These are phyloP conservation scores for Zoanthus solanderi DNA, from an alignment of 92 coral and sea anemone genomes.

Conservation along the genomic window DNA sequence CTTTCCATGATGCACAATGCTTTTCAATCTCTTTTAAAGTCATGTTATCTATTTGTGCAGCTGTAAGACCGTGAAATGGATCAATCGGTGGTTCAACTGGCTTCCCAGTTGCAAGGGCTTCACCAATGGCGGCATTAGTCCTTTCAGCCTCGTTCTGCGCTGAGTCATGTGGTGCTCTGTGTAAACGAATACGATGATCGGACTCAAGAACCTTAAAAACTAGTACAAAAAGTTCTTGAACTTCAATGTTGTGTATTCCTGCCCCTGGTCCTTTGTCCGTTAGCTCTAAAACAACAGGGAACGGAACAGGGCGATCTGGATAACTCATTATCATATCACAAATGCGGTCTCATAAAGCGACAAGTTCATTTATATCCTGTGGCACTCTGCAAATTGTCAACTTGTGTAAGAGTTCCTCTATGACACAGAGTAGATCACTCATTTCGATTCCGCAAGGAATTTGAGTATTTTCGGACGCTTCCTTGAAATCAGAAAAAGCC, in stretches of 20 bases:
- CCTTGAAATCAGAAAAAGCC: constrained; percentile 7
- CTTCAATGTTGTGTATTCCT: constrained; percentile 48
- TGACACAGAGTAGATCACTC: constrained; percentile 29
- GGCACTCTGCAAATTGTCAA: constrained; percentile 32
- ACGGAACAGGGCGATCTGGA: constrained; percentile 45
- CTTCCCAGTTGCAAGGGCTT: constrained; percentile 7
- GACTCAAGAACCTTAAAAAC: constrained; percentile 58
- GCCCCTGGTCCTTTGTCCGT: constrained; percentile 58
- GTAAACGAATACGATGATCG: constrained; percentile 4
- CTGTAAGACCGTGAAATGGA: constrained; percentile 39
- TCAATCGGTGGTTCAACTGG: constrained; percentile 40
- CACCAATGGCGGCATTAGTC: constrained; percentile 46
- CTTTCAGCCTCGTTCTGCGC: too few species aligned
- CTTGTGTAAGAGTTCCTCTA: constrained; percentile 33
- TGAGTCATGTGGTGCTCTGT: too few species aligned
- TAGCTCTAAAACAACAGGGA: constrained; percentile 20
- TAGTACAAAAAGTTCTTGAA: constrained; percentile 46
- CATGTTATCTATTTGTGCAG: constrained; percentile 41
- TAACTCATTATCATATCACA: constrained; percentile 35
- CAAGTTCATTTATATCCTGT: constrained; percentile 33
- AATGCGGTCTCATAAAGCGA: constrained; percentile 34
- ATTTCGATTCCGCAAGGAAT: constrained; percentile 26
- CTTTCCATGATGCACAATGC: constrained; percentile 27
- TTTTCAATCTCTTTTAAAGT: constrained; percentile 27
- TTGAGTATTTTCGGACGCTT: neutral